Percentiles rank a stretch among this genome's conserved stretches.
Evolutionary conservation across 2,797 vertebrate species (phyloP).

Genomic region (Aythya fuligula): DNA sequence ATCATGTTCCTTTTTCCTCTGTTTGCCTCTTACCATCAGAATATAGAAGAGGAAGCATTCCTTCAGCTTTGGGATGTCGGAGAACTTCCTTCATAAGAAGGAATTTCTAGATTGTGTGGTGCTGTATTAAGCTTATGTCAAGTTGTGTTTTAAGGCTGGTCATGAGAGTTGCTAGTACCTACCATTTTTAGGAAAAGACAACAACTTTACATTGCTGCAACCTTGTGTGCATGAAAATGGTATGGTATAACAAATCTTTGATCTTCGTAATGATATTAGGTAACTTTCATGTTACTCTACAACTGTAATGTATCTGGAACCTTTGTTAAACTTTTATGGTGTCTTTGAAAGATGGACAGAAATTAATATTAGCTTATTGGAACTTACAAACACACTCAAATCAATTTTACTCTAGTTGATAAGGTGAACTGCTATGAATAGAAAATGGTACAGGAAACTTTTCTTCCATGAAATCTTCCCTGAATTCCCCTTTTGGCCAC

Average conservation of each 20-base stretch:
- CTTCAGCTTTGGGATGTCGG: neutral
- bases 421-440: neutral
- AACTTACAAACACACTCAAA: neutral
- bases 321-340: neutral
- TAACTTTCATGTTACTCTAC: neutral
- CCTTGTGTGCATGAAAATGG: neutral
- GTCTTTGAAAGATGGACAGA: neutral
- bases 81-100: neutral
- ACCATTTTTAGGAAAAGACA: neutral
- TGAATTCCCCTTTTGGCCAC: neutral
- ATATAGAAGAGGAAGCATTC: neutral
- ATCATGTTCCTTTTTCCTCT: neutral
- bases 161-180: neutral
- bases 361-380: neutral
- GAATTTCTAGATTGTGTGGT: neutral
- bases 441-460: neutral
- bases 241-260: neutral
- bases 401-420: neutral
- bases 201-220: neutral
- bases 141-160: neutral
- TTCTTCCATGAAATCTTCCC: neutral
- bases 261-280: neutral
- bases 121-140: neutral
- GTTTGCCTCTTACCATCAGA: neutral
- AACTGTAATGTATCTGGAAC: neutral